phyloP scores from a whole-genome alignment of 1,140 invertebrate species.

The Muscidifurax raptorellus region DNA sequence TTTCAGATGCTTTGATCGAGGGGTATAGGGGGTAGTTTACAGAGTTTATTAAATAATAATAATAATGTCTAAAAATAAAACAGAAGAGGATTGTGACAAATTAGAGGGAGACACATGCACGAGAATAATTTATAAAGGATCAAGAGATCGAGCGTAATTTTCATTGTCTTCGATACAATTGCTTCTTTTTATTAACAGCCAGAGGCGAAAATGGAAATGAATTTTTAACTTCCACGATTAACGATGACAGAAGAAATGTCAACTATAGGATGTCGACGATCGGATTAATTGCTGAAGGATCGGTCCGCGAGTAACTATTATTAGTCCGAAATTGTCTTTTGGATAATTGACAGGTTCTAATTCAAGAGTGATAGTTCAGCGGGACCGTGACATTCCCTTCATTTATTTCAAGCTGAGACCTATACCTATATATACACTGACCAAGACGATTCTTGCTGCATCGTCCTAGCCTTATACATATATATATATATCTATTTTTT shows the following conservation, averaged over 20 bases:
- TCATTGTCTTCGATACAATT: too few relatives aligned
- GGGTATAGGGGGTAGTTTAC: too few relatives aligned
- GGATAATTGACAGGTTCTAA: conserved; percentile 63
- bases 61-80: too few relatives aligned
- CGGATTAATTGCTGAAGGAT: not conserved
- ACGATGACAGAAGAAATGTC: not conserved
- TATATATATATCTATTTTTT: too few relatives aligned
- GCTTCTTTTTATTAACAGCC: not conserved
- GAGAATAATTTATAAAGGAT: too few relatives aligned
- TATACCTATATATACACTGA: not conserved
- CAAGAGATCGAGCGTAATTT: too few relatives aligned
- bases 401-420: not conserved
- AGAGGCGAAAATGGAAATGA: not conserved
- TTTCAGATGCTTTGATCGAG: too few relatives aligned
- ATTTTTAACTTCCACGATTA: not conserved
- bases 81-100: too few relatives aligned
- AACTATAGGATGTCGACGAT: not conserved
- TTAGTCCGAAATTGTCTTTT: conserved; percentile 58
- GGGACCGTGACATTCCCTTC: not conserved
- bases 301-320: not conserved
- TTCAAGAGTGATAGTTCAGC: conserved; percentile 57
- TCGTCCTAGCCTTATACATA: not conserved
- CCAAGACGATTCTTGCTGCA: not conserved
- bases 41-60: too few relatives aligned
- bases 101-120: too few relatives aligned